Evolutionary conservation across 1,140 invertebrate genomes (phyloP).

Genomic region (Fopius arisanus): DNA sequence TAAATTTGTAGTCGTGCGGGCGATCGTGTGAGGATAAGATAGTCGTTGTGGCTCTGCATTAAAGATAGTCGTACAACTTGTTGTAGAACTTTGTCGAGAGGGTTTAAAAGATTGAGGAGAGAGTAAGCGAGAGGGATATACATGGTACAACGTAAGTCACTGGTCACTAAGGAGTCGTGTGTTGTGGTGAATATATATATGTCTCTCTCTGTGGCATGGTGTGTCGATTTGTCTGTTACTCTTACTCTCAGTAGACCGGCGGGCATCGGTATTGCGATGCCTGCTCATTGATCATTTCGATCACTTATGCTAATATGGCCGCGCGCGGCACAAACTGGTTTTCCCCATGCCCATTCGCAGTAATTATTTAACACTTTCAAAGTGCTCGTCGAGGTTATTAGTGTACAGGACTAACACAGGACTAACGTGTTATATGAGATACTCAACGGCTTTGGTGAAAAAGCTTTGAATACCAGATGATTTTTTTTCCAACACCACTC

Average conservation of each 20-base stretch:
- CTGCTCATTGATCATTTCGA: slow-evolving; percentile 57
- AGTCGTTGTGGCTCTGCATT: neutral
- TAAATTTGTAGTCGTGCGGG: slow-evolving; percentile 12
- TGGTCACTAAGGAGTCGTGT: neutral
- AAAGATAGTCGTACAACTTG: slow-evolving; percentile 5
- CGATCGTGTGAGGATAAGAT: slow-evolving; percentile 10
- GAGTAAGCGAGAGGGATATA: neutral
- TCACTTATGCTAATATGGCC: slow-evolving; percentile 55
- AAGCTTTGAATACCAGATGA: slow-evolving; percentile 9
- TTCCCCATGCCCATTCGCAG: slow-evolving; percentile 42
- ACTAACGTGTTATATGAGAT: slow-evolving; percentile 14
- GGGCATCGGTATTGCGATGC: slow-evolving; percentile 33
- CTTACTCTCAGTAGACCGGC: neutral
- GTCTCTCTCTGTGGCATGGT: neutral
- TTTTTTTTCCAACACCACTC: neutral
- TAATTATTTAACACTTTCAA: slow-evolving; percentile 61
- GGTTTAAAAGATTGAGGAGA: neutral
- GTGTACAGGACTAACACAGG: slow-evolving; percentile 28
- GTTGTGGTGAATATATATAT: neutral
- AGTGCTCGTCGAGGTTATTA: slow-evolving; percentile 50
- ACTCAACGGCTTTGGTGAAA: neutral
- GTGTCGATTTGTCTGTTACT: neutral
- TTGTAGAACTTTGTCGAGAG: slow-evolving; percentile 9
- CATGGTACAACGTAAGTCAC: neutral
- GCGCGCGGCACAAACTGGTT: slow-evolving; percentile 50